Evolutionary conservation across 2,888 invertebrate species (phyloP).

Genomic region (Thera obeliscata): DNA sequence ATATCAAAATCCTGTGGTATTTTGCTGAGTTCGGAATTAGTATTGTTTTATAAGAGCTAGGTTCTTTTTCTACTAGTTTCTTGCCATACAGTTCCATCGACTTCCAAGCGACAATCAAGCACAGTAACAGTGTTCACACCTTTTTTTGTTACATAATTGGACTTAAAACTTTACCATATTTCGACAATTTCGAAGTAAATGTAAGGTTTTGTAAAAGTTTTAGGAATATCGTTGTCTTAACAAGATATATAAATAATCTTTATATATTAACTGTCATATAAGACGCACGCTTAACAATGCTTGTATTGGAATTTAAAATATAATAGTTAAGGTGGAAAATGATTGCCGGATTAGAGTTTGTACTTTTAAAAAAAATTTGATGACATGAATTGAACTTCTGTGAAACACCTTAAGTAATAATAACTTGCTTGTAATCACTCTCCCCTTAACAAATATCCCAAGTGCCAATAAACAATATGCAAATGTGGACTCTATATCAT

Average conservation of each 20-base stretch:
- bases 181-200: conserved; percentile 73
- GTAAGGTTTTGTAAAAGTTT: conserved; percentile 57
- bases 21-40: not conserved
- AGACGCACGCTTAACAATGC: conserved; percentile 61
- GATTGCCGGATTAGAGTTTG: not conserved
- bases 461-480: conserved; percentile 78
- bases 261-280: conserved; percentile 78
- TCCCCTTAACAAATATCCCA: conserved; percentile 58
- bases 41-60: too few species aligned
- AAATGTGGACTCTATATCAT: conserved; percentile 56
- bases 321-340: not conserved
- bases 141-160: conserved; percentile 30
- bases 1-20: not conserved
- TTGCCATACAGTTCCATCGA: not conserved
- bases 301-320: conserved; percentile 28
- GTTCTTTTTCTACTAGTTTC: too few species aligned
- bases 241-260: conserved; percentile 74
- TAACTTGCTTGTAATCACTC: not conserved
- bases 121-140: not conserved
- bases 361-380: not conserved
- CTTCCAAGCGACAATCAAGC: not conserved
- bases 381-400: not conserved
- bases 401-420: conserved; percentile 1
- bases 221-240: conserved; percentile 61
- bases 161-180: conserved; percentile 69